Percentiles rank a stretch among this genome's conserved stretches.
phyloP scores from a whole-genome alignment of 2,797 vertebrate species.

The Valencia hispanica region DNA sequence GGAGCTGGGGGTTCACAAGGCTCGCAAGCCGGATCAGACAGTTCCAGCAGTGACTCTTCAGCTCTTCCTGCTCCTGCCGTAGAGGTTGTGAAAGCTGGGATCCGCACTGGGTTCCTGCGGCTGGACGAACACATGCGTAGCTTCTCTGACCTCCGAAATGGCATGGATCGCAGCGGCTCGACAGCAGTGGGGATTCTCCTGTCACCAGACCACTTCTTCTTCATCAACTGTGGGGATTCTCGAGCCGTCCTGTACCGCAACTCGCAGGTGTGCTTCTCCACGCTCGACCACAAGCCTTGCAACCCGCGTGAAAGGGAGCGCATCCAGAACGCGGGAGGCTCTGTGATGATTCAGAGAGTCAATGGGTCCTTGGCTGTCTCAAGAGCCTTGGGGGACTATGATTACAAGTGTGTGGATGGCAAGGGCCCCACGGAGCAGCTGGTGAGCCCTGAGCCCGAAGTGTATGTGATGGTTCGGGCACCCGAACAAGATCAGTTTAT shows the following conservation, averaged over 20 bases:
- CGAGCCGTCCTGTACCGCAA: slow-evolving; percentile 93
- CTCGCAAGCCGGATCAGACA: slow-evolving; percentile 44
- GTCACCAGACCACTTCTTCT: slow-evolving; percentile 93
- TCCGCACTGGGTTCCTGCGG: slow-evolving; percentile 95
- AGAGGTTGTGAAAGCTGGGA: slow-evolving; percentile 92
- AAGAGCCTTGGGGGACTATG: slow-evolving; percentile 96
- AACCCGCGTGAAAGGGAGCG: slow-evolving; percentile 97
- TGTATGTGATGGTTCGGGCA: slow-evolving; percentile 91
- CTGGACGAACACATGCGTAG: slow-evolving; percentile 99
- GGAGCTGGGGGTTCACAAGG: slow-evolving; percentile 40
- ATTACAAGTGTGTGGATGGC: slow-evolving; percentile 98
- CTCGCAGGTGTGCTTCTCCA: slow-evolving; percentile 94
- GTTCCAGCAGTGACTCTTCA: slow-evolving; percentile 47
- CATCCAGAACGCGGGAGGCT: slow-evolving; percentile 99
- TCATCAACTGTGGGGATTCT: slow-evolving; percentile 98
- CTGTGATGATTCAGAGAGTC: slow-evolving; percentile 98
- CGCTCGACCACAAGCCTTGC: slow-evolving; percentile 98
- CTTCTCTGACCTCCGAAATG: slow-evolving; percentile 96
- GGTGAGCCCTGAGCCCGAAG: slow-evolving; percentile 97
- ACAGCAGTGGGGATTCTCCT: slow-evolving; percentile 96
- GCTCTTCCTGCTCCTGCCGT: slow-evolving; percentile 81
- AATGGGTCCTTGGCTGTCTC: slow-evolving; percentile 98
- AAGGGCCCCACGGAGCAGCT: slow-evolving; percentile 99
- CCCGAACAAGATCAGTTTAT: slow-evolving; percentile 96
- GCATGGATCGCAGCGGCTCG: slow-evolving; percentile 98